These are phyloP conservation scores for Helobdella robusta DNA, from an alignment of 2,888 invertebrate genomes.

Conservation along the genomic window DNA sequence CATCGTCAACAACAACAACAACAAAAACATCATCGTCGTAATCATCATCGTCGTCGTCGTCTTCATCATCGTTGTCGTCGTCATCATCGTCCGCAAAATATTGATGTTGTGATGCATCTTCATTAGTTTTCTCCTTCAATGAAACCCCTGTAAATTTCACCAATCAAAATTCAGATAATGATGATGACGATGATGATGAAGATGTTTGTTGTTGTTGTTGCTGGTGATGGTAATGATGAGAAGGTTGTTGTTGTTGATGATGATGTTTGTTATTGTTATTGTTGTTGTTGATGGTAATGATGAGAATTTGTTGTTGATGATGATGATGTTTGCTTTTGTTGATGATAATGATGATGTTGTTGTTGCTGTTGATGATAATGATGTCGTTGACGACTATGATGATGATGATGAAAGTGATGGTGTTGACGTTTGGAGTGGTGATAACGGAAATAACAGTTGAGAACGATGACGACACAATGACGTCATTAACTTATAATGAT, in stretches of 20 bases:
- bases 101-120: too few species aligned
- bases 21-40: too few species aligned
- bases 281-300: slow-evolving; percentile 18
- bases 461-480: neutral
- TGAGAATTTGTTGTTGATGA: slow-evolving; percentile 22
- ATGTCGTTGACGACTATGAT: neutral
- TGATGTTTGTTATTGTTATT: slow-evolving; percentile 9
- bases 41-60: too few species aligned
- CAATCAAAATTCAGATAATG: too few species aligned
- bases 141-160: too few species aligned
- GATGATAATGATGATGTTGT: slow-evolving; percentile 20
- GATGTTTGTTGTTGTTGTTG: neutral
- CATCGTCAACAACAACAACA: too few species aligned
- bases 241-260: slow-evolving; percentile 5
- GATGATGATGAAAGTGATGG: neutral
- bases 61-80: too few species aligned
- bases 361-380: neutral
- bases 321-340: slow-evolving; percentile 22
- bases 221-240: slow-evolving; percentile 11
- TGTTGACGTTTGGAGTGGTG: neutral
- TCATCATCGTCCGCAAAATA: too few species aligned
- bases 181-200: neutral
- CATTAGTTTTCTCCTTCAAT: too few species aligned
- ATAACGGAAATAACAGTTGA: neutral
- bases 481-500: neutral